Evolutionary conservation across 1,140 invertebrate species (phyloP), one percentile per base, ranked within the genome.

Genomic region (Zaprionus vittiger): DNA sequence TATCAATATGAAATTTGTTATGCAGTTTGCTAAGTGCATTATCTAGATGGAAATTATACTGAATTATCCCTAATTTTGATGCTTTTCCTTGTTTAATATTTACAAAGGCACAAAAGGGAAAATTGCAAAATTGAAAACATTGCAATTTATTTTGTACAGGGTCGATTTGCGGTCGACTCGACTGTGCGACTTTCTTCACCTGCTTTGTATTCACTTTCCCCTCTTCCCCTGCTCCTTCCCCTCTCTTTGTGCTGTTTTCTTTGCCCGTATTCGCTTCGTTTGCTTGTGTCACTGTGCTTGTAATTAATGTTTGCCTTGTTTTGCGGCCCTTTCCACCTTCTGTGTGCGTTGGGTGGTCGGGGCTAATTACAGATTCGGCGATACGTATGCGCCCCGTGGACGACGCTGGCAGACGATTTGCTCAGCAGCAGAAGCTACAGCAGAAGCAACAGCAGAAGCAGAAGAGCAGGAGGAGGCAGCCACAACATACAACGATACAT

Each of bases 361-460:
- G 59, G 77, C 79, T 79, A 84, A 87, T 92, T 92, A 81, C 90
- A 92, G 91, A 83, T 92, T 83, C 73, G 64, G 75, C 54, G 73
- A 78, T 78, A 87, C 80, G 44, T 91, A 89, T 73, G 72, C 80
- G 52, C 57, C 77, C 54, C 85, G 91, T 65, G 90, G 90, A 26
- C 85, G 31, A 34, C 31, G 31, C 9, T 34, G 86, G 59, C 75
- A 61, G 66, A 78, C 85, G 38, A 64, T 91, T 68, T 87, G 89
- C 62, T 77, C 84, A 26, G 26, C 66, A 26, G 59, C 68, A 47
- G 70, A 63, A 26, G 59, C 68, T 41, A 68, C 73, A 38, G 64
- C 38, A 41, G 41, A 72, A 38, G 62, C 81, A 22, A 22, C 20
- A 1, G 79, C 86, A 55, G 82, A 79, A 9, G 81, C 5, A 37